These are phyloP conservation scores for Hyles vespertilio DNA, from an alignment of 1,140 invertebrate species.

Conservation along the genomic window DNA sequence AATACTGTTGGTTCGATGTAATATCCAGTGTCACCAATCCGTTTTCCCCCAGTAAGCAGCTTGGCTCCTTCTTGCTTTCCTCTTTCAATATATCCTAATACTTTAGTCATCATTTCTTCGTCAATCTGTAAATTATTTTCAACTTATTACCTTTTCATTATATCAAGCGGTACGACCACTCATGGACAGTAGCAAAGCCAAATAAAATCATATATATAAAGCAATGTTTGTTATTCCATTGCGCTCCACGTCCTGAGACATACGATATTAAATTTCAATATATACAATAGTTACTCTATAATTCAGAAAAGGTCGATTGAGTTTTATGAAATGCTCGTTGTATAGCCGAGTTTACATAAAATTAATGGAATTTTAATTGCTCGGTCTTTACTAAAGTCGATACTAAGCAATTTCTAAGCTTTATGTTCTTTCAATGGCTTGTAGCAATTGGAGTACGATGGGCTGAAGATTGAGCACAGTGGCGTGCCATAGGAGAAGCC, in stretches of 20 bases:
- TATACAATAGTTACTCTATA: background rate
- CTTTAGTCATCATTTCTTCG: slow-evolving; percentile 80
- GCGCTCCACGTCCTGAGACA: no score
- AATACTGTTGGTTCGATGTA: slow-evolving; percentile 90
- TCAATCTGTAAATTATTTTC: slow-evolving; percentile 75
- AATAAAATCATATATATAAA: no score
- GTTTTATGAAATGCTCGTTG: background rate
- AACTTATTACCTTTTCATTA: background rate
- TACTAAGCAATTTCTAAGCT: no score
- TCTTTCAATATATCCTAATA: slow-evolving; percentile 71
- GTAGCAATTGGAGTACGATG: no score
- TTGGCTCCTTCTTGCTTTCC: slow-evolving; percentile 56
- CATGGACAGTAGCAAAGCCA: background rate
- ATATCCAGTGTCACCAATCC: slow-evolving; percentile 80
- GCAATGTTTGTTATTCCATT: no score
- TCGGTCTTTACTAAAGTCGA: no score
- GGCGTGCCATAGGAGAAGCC: no score
- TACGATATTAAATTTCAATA: no score
- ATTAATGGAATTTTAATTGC: background rate
- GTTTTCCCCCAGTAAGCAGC: slow-evolving; percentile 80
- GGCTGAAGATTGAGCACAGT: no score
- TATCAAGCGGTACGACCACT: background rate
- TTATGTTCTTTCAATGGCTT: no score
- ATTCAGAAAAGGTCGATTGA: background rate
- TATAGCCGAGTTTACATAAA: no score